A percentile compares a stretch with the other conserved stretches of the same genome.
phyloP scores from a whole-genome alignment of 2,888 invertebrate species.

The Ectemnius cavifrons region DNA sequence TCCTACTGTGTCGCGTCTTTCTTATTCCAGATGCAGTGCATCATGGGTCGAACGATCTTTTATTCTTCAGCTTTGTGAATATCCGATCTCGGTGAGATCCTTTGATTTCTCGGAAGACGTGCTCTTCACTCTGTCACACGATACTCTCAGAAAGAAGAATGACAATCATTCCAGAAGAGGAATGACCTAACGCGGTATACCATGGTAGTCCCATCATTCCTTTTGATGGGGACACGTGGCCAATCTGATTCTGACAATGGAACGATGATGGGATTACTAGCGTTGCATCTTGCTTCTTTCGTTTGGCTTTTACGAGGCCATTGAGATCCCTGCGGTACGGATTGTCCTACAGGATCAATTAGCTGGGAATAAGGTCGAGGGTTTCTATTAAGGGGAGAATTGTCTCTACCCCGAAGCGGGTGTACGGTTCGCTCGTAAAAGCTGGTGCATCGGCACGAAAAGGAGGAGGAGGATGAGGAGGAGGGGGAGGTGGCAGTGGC shows the following conservation, averaged over 20 bases:
- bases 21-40: neutral
- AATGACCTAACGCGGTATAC: neutral
- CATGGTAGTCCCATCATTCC: too few species aligned
- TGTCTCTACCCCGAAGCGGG: too few species aligned
- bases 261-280: too few species aligned
- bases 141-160: conserved; percentile 30
- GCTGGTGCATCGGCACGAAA: neutral
- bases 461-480: conserved; percentile 6
- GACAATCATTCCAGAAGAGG: neutral
- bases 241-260: too few species aligned
- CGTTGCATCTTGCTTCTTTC: too few species aligned
- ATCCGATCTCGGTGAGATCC: neutral
- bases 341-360: too few species aligned
- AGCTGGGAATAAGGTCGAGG: too few species aligned
- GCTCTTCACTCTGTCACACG: conserved; percentile 27
- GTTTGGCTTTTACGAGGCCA: too few species aligned
- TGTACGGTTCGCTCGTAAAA: neutral
- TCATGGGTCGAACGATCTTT: neutral
- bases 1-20: neutral
- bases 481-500: neutral
- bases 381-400: too few species aligned
- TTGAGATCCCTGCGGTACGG: too few species aligned
- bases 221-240: too few species aligned
- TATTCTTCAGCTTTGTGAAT: neutral
- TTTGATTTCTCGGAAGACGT: neutral